These are phyloP conservation scores for Brachyptera putata DNA, from an alignment of 2,888 invertebrate genomes.

Conservation along the genomic window DNA sequence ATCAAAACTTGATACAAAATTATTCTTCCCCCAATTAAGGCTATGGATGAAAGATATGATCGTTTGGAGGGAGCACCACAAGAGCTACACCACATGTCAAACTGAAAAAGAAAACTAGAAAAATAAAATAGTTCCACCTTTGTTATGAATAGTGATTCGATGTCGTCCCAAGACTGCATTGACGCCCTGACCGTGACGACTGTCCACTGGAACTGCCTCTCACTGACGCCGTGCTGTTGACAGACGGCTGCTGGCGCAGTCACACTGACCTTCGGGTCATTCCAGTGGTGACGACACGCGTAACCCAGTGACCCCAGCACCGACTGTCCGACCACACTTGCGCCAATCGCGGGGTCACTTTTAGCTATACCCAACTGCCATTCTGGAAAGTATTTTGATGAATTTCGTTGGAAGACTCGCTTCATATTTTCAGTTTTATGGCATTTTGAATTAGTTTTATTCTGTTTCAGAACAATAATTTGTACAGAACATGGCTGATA, in stretches of 20 bases:
- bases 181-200: constrained; percentile 59
- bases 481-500: too few relatives aligned
- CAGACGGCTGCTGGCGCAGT: constrained; percentile 54
- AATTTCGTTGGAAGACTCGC: too few relatives aligned
- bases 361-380: constrained; percentile 54
- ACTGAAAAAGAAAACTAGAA: too few relatives aligned
- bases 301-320: constrained; percentile 51
- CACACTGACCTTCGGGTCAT: constrained; percentile 50
- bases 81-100: too few relatives aligned
- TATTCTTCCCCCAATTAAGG: too few relatives aligned
- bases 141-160: constrained; percentile 57
- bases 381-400: constrained; percentile 50
- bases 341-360: constrained; percentile 34
- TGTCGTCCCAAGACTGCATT: constrained; percentile 57
- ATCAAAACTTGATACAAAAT: too few relatives aligned
- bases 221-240: constrained; percentile 51
- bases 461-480: too few relatives aligned
- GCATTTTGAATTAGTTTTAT: too few relatives aligned
- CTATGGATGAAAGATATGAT: too few relatives aligned
- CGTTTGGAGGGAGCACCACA: too few relatives aligned
- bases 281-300: constrained; percentile 52
- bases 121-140: too few relatives aligned
- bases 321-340: constrained; percentile 43
- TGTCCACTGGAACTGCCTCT: constrained; percentile 66
- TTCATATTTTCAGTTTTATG: too few relatives aligned